Percentiles rank a stretch among this genome's conserved stretches.
Conservation (phyloP, 2,113 vertebrate species). For the Macquaria australasica region DNA sequence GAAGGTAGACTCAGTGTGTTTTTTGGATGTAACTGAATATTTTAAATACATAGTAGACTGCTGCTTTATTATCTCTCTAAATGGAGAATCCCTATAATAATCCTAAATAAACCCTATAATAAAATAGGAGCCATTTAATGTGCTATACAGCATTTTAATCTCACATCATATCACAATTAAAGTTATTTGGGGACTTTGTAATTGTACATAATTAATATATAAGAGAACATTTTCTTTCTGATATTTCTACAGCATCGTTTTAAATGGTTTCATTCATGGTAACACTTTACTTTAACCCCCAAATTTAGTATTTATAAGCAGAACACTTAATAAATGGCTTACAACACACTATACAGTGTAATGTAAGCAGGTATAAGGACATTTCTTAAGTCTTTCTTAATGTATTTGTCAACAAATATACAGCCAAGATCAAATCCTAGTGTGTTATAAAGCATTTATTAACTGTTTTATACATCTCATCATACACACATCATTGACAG, state of each 20-base stretch:
- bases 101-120: too few relatives aligned
- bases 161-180: background rate
- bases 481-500: background rate
- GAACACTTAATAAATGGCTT: background rate
- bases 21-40: constrained; percentile 41
- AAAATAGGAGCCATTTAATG: background rate
- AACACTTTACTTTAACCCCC: background rate
- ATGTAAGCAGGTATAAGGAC: background rate
- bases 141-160: background rate
- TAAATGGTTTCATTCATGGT: background rate
- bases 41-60: constrained; percentile 41
- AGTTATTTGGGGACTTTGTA: background rate
- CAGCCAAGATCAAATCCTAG: background rate
- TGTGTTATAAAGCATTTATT: background rate
- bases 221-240: background rate
- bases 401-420: background rate
- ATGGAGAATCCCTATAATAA: background rate
- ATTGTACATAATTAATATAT: background rate
- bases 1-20: constrained; percentile 23
- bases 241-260: background rate
- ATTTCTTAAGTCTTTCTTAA: background rate
- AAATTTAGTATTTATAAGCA: background rate
- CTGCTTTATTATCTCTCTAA: constrained; percentile 19
- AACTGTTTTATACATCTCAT: too few relatives aligned
- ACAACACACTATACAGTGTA: too few relatives aligned